Conservation (phyloP, 1,140 invertebrate genomes). For the Bactericera cockerelli region DNA sequence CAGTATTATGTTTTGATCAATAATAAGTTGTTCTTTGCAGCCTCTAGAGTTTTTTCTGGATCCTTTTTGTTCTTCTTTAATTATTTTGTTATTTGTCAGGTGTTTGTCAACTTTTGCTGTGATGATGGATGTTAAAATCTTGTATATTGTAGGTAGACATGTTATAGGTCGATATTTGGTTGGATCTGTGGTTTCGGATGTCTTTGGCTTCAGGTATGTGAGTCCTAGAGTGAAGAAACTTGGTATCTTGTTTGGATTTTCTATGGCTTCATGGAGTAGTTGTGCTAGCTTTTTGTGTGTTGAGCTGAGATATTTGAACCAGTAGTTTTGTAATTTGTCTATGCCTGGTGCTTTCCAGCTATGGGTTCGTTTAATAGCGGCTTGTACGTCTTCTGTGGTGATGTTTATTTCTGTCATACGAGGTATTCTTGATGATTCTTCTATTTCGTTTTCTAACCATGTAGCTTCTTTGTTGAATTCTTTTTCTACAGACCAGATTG, state of each 20-base stretch:
- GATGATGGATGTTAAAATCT: constrained; percentile 15
- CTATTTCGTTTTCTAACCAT: neutral
- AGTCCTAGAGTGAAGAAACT: neutral
- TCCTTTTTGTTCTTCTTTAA: constrained; percentile 20
- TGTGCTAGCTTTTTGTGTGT: neutral
- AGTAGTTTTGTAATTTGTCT: constrained; percentile 10
- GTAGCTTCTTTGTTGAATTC: neutral
- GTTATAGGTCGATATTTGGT: neutral
- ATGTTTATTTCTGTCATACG: neutral
- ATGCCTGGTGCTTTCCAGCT: constrained; percentile 10
- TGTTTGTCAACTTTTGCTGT: constrained; percentile 16
- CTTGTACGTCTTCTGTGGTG: neutral
- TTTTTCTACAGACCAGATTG: neutral
- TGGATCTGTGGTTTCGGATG: neutral
- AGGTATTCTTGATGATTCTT: neutral
- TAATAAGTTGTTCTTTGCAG: constrained; percentile 13
- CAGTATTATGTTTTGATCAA: no score
- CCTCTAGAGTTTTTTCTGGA: neutral
- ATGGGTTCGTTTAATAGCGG: neutral
- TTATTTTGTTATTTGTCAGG: constrained; percentile 13
- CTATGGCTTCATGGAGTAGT: neutral
- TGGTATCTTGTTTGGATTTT: neutral
- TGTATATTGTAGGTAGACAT: constrained; percentile 7
- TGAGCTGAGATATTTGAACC: neutral
- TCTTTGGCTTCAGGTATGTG: neutral